Conservation (phyloP, 37 sponge, comb jelly and placozoan species). For the Tethya wilhelma region DNA sequence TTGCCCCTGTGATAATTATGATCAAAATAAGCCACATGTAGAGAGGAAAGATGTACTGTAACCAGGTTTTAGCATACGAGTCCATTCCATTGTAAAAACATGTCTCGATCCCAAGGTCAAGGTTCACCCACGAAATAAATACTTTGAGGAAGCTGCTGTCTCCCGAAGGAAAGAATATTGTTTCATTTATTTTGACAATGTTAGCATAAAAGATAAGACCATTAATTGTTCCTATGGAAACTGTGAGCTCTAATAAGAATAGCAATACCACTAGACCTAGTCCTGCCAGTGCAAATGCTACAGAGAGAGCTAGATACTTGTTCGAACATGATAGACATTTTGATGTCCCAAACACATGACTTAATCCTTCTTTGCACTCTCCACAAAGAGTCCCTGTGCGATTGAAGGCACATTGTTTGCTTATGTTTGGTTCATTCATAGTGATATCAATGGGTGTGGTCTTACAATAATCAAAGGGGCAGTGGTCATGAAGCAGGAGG, state of each 20-base stretch:
- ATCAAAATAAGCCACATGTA: background rate
- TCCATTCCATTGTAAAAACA: conserved; percentile 31
- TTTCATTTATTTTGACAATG: no score
- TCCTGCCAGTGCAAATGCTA: conserved; percentile 8
- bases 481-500: background rate
- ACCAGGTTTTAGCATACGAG: conserved; percentile 8
- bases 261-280: background rate
- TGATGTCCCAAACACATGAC: conserved; percentile 3
- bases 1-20: background rate
- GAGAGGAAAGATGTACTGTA: conserved; percentile 15
- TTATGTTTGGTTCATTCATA: background rate
- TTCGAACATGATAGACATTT: conserved; percentile 2
- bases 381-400: background rate
- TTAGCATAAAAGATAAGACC: no score
- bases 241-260: no score
- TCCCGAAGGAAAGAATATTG: background rate
- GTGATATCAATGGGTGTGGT: background rate
- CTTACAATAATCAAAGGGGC: conserved; percentile 23
- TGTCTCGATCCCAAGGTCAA: no score
- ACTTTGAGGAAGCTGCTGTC: background rate
- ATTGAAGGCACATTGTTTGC: background rate
- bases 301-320: background rate
- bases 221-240: no score
- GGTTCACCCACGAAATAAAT: no score
- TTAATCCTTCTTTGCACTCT: conserved; percentile 1